Percentiles rank a stretch among this genome's conserved stretches.
These are phyloP conservation scores for Montipora efflorescens DNA, from an alignment of 64 coral and sea anemone species.

Conservation along the genomic window DNA sequence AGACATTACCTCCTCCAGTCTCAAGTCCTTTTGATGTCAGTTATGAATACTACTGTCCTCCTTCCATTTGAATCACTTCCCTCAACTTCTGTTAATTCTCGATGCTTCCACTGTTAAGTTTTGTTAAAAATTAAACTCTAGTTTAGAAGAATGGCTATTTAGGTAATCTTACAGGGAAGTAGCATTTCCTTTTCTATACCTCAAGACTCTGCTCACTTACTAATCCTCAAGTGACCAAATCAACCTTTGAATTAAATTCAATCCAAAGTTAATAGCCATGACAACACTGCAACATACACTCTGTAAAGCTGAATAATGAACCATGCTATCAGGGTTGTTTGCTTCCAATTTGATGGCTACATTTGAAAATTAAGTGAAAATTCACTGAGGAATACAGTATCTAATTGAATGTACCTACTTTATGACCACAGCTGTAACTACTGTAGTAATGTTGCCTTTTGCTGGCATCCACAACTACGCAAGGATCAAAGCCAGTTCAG, in stretches of 20 bases:
- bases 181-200: constrained; percentile 26
- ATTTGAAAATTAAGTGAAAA: too few species aligned
- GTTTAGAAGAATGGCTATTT: constrained; percentile 18
- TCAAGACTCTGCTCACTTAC: constrained; percentile 45
- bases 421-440: too few species aligned
- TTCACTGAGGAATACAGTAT: too few species aligned
- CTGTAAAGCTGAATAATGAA: constrained; percentile 11
- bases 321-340: neutral
- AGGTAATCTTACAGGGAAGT: neutral
- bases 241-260: constrained; percentile 55
- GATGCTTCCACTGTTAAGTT: constrained; percentile 53
- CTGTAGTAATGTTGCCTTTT: too few species aligned
- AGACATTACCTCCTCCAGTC: constrained; percentile 2
- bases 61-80: constrained; percentile 17
- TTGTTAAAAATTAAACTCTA: constrained; percentile 64
- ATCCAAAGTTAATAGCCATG: constrained; percentile 37
- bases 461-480: too few species aligned
- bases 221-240: constrained; percentile 56
- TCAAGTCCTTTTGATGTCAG: constrained; percentile 29
- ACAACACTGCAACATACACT: neutral
- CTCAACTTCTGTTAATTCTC: constrained; percentile 44
- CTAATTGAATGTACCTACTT: neutral
- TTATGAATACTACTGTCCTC: constrained; percentile 7
- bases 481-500: too few species aligned
- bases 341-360: too few species aligned